These are phyloP conservation scores for Alauda arvensis DNA, from an alignment of 2,797 vertebrate species.

Conservation along the genomic window DNA sequence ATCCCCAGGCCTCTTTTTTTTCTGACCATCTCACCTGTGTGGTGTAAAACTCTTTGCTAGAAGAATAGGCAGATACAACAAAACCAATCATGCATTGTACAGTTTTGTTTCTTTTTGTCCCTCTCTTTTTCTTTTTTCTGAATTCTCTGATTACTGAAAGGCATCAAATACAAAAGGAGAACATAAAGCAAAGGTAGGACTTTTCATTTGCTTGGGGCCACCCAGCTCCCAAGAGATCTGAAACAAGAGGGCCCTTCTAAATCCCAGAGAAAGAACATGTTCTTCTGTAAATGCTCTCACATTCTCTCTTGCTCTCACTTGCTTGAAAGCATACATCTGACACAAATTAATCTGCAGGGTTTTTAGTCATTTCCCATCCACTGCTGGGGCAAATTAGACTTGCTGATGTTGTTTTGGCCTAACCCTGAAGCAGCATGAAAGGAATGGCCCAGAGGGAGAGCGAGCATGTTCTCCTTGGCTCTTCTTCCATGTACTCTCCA, in stretches of 20 bases:
- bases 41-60: background rate
- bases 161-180: background rate
- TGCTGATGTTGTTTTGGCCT: slow-evolving; percentile 65
- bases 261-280: background rate
- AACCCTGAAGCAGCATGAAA: slow-evolving; percentile 52
- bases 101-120: background rate
- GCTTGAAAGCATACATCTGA: slow-evolving; percentile 50
- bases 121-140: background rate
- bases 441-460: slow-evolving; percentile 42
- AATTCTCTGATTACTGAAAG: background rate
- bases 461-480: slow-evolving; percentile 42
- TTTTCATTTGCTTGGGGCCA: background rate
- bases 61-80: background rate
- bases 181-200: slow-evolving; percentile 3
- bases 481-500: slow-evolving; percentile 50
- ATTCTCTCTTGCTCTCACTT: slow-evolving; percentile 8
- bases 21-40: background rate
- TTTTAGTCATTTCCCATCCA: slow-evolving; percentile 63
- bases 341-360: slow-evolving; percentile 64
- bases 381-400: slow-evolving; percentile 65
- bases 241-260: slow-evolving; percentile 8
- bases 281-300: slow-evolving; percentile 7
- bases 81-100: background rate
- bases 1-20: background rate
- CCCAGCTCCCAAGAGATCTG: background rate